These are phyloP conservation scores for Cancer borealis DNA, from an alignment of 2,888 invertebrate genomes.

Conservation along the genomic window DNA sequence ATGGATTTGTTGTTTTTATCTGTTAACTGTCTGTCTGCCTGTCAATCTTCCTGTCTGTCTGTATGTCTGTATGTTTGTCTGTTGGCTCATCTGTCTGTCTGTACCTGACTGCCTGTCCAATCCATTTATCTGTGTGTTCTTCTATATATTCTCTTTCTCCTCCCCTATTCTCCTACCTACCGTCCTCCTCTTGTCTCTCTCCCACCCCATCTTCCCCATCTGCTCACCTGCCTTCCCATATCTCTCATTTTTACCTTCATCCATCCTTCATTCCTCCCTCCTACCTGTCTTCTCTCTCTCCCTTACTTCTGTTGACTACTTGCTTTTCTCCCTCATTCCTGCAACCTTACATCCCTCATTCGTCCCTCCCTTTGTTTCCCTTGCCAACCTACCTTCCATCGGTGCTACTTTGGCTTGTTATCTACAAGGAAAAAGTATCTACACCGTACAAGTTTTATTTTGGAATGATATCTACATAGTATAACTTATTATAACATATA, in stretches of 20 bases:
- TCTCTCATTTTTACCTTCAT: neutral
- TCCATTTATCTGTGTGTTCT: neutral
- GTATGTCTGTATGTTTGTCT: neutral
- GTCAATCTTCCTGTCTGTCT: neutral
- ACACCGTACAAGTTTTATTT: no score
- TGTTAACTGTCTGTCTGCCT: neutral
- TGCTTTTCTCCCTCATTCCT: neutral
- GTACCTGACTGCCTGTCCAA: neutral
- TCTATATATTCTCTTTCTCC: neutral
- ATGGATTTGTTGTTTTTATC: conserved; percentile 3
- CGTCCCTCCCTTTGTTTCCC: neutral
- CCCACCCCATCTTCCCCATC: neutral
- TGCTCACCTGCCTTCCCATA: neutral
- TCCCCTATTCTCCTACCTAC: no score
- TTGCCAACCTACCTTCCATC: neutral
- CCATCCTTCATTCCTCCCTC: neutral
- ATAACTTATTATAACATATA: no score
- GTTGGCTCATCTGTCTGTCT: neutral
- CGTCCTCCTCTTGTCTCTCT: neutral
- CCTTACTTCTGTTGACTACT: neutral
- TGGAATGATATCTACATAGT: no score
- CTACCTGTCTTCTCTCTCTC: neutral
- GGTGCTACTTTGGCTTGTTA: no score
- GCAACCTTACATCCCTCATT: neutral
- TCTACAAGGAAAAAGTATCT: no score